These are phyloP conservation scores for Aphrocallistes beatrix DNA, from an alignment of 37 sponge, comb jelly and placozoan species.

Conservation along the genomic window DNA sequence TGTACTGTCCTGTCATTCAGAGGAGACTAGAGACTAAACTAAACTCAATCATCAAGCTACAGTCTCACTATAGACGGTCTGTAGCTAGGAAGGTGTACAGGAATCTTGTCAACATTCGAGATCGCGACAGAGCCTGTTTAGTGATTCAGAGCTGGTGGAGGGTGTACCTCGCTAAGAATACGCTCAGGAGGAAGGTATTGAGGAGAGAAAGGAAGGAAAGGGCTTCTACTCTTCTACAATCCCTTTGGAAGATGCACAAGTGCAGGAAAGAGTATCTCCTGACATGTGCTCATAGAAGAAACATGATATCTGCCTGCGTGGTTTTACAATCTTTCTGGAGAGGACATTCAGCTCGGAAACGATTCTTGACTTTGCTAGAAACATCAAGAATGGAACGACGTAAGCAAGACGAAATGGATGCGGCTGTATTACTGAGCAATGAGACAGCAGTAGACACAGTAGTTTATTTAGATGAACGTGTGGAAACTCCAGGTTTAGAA, in stretches of 20 bases:
- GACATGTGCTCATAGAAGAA: background rate
- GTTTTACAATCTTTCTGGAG: background rate
- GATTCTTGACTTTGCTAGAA: too few species aligned
- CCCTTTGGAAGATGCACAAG: background rate
- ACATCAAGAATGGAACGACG: too few species aligned
- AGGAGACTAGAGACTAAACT: background rate
- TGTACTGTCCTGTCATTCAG: background rate
- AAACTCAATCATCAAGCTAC: background rate
- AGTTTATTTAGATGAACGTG: too few species aligned
- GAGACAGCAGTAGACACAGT: too few species aligned
- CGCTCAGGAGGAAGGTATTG: background rate
- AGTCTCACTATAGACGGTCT: background rate
- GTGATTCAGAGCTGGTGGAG: conserved; percentile 3
- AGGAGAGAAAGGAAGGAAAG: background rate
- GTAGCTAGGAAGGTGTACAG: background rate
- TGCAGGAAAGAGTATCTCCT: background rate
- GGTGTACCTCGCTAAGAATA: background rate
- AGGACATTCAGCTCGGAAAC: background rate
- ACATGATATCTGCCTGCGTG: background rate
- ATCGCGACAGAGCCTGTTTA: background rate
- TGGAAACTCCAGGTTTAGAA: too few species aligned
- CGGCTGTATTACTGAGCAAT: too few species aligned
- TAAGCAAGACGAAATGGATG: too few species aligned
- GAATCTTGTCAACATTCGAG: background rate
- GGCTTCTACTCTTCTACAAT: background rate